Evolutionary conservation across 2,888 invertebrate species (phyloP), one percentile per base, ranked within the genome.

Genomic region (Diachrysia chrysitis): DNA sequence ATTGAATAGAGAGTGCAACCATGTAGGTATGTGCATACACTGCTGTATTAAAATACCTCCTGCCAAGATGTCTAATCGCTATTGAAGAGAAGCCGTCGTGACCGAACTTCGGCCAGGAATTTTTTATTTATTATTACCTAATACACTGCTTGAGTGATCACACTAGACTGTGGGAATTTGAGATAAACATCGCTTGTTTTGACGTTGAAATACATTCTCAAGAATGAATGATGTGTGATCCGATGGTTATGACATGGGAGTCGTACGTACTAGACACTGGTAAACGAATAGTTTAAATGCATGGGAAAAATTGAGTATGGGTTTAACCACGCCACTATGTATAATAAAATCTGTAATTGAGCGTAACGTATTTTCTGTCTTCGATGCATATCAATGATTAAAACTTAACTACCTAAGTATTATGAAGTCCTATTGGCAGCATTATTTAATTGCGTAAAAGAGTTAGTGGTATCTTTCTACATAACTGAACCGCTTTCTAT

Each of bases 271-370:
- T 16, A 37, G 35, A 35, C n/a, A n/a, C n/a, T n/a, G 37, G 37
- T 37, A 42, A 42, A n/a, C 6, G 42, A n/a, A 42, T 42, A n/a
- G n/a, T 42, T 37, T 42, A n/a, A 42, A 42, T 42, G n/a, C 42
- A 42, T n/a, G 42, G n/a, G 42, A 42, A 16, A n/a, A 4, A 16
- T 29, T 29, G 25, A 25, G 25, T 25, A n/a, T n/a, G n/a, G n/a
- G n/a, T n/a, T n/a, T n/a, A n/a, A n/a, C n/a, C n/a, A n/a, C n/a
- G n/a, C n/a, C n/a, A n/a, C n/a, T n/a, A n/a, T n/a, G n/a, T n/a
- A 42, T 64, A 68, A 77, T 77, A 37, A 63, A 54, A 68, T n/a
- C n/a, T 66, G 21, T 46, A 51, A 54, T 63, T 60, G 46, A 14
- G 67, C 70, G 62, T 66, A 56, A 17, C 3, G 51, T 42, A 9